Conservation (phyloP, 1,140 invertebrate species). For the Drosophila ercepeae region DNA sequence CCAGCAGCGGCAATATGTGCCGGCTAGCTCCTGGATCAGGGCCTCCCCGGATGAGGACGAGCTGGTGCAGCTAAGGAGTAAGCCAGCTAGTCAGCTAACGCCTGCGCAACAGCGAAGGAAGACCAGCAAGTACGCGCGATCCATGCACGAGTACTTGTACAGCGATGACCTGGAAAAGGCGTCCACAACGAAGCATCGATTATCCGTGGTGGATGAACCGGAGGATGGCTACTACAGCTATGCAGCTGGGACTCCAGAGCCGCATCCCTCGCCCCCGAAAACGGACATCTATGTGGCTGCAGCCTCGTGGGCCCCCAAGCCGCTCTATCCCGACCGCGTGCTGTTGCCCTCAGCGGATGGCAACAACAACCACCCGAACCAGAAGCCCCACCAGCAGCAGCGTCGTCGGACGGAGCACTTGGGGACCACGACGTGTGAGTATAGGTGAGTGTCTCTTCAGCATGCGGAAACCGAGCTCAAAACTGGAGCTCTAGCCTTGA, state of each 20-base stretch:
- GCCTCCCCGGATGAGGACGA: constrained; percentile 59
- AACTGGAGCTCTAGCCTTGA: constrained; percentile 53
- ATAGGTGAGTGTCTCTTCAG: constrained; percentile 75
- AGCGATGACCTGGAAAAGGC: constrained; percentile 50
- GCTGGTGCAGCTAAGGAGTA: constrained; percentile 19
- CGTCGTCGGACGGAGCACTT: constrained; percentile 69
- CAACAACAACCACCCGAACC: constrained; percentile 35
- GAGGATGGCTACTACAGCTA: constrained; percentile 81
- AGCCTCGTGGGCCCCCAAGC: constrained; percentile 87
- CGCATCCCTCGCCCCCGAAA: constrained; percentile 43
- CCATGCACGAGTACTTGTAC: constrained; percentile 80
- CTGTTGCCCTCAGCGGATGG: constrained; percentile 54
- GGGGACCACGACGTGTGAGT: constrained; percentile 82
- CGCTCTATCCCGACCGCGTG: constrained; percentile 83
- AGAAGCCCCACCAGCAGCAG: constrained; percentile 42
- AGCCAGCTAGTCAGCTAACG: constrained; percentile 46
- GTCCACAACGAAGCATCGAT: constrained; percentile 51
- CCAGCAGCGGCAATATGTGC: constrained; percentile 63
- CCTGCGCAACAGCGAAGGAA: constrained; percentile 60
- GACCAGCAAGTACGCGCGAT: constrained; percentile 70
- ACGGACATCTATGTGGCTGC: constrained; percentile 85
- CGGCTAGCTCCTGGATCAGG: constrained; percentile 69
- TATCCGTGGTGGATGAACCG: constrained; percentile 67
- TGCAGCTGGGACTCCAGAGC: constrained; percentile 71
- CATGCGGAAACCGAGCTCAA: constrained; percentile 36